phyloP scores from a whole-genome alignment of 2,888 invertebrate species.

The Scrobipalpa atriplicella region DNA sequence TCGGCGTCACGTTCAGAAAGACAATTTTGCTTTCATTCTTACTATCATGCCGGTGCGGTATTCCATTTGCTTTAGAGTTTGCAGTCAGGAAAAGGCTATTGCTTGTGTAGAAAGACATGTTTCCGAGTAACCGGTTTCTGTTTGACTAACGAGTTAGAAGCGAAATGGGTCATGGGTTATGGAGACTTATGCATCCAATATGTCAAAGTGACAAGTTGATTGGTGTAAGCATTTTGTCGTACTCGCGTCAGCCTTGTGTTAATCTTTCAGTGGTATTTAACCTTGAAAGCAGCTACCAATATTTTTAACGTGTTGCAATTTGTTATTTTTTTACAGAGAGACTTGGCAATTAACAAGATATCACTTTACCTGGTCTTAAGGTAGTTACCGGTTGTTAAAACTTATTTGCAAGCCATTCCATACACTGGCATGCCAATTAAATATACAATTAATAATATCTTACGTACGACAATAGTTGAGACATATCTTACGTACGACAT shows the following conservation, averaged over 20 bases:
- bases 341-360: too few relatives aligned
- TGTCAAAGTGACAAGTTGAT: constrained; percentile 1
- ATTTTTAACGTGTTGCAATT: neutral
- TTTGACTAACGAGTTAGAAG: neutral
- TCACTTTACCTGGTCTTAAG: too few relatives aligned
- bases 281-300: neutral
- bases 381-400: too few relatives aligned
- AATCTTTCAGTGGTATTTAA: constrained; percentile 1
- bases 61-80: neutral
- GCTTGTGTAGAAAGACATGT: constrained; percentile 7
- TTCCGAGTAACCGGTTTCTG: neutral
- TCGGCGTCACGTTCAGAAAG: constrained; percentile 72
- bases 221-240: neutral
- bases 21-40: constrained; percentile 61
- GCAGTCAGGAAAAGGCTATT: neutral
- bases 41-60: neutral
- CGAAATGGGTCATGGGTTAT: neutral
- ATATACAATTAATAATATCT: too few relatives aligned
- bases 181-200: neutral
- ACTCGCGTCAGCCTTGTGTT: neutral
- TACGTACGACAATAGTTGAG: too few relatives aligned
- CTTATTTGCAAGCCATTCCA: too few relatives aligned
- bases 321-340: neutral
- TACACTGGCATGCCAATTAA: too few relatives aligned
- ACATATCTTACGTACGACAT: too few relatives aligned